Percentiles rank a stretch among this genome's conserved stretches.
phyloP scores from a whole-genome alignment of 2,797 vertebrate genomes.

The Rallus crepitans region DNA sequence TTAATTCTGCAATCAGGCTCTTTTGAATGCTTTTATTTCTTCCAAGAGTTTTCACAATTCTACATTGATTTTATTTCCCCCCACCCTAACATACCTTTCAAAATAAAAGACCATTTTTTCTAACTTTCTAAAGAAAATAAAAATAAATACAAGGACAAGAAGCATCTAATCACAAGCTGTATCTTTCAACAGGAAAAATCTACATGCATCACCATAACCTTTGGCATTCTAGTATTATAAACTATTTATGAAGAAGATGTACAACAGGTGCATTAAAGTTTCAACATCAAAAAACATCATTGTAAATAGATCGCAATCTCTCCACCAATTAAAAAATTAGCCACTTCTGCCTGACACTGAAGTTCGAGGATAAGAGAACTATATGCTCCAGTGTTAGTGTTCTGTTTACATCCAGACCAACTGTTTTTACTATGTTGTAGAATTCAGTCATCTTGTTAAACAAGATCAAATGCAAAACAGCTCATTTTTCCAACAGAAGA shows the following conservation, averaged over 20 bases:
- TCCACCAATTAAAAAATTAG: conserved; percentile 22
- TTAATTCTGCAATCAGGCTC: conserved; percentile 81
- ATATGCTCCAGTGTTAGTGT: conserved; percentile 47
- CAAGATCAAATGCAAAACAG: conserved; percentile 64
- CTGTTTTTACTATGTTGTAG: conserved; percentile 53
- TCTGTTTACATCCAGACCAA: conserved; percentile 60
- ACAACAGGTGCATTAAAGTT: conserved; percentile 49
- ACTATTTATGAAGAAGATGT: background rate
- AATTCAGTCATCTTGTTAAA: conserved; percentile 62
- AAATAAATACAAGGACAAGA: background rate
- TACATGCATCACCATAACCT: conserved; percentile 32
- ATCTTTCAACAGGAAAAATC: background rate
- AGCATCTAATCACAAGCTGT: background rate
- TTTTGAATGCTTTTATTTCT: conserved; percentile 75
- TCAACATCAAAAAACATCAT: conserved; percentile 15
- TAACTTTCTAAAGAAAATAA: conserved; percentile 29
- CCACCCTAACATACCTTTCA: conserved; percentile 62
- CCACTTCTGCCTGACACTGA: conserved; percentile 31
- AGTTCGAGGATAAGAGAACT: conserved; percentile 39
- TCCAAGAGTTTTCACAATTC: conserved; percentile 68
- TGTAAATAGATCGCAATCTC: conserved; percentile 38
- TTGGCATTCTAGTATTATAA: background rate
- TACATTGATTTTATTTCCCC: conserved; percentile 57
- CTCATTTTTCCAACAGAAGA: conserved; percentile 40
- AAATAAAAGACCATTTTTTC: conserved; percentile 40